These are phyloP conservation scores for Caenorhabditis sulstoni DNA, from an alignment of 2,888 invertebrate species.

Conservation along the genomic window DNA sequence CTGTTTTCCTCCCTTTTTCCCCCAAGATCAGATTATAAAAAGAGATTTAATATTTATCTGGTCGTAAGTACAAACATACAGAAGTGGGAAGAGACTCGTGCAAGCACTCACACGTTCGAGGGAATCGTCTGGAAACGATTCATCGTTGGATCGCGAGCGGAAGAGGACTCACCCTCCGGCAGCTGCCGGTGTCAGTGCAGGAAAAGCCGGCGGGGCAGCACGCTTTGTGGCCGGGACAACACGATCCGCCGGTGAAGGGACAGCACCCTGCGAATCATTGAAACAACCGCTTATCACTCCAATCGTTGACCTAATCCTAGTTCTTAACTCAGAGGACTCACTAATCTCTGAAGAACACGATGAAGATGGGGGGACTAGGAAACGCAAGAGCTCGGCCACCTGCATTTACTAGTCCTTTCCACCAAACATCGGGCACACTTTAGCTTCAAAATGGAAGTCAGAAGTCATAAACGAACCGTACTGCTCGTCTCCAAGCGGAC, in stretches of 20 bases:
- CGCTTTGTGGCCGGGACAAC: constrained; percentile 43
- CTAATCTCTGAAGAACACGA: no score
- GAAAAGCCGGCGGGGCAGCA: constrained; percentile 66
- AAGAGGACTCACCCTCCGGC: constrained; percentile 26
- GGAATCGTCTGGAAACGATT: constrained; percentile 15
- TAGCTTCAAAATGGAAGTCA: constrained; percentile 3
- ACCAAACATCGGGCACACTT: no score
- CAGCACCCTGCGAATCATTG: constrained; percentile 61
- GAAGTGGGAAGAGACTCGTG: neutral
- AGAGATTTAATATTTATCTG: constrained; percentile 2
- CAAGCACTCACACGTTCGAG: neutral
- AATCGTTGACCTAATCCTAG: no score
- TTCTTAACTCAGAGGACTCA: no score
- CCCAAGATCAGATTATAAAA: neutral
- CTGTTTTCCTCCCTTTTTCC: neutral
- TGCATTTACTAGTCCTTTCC: no score
- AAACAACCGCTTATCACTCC: no score
- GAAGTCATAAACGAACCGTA: constrained; percentile 49
- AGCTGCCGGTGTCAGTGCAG: constrained; percentile 53
- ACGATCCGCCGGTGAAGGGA: constrained; percentile 60
- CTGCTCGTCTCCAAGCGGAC: constrained; percentile 57
- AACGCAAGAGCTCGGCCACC: no score
- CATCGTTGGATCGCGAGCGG: neutral
- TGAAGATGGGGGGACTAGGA: no score
- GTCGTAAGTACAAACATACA: no score